phyloP scores from a whole-genome alignment of 1,140 invertebrate genomes.

The Drosophila arawakana region DNA sequence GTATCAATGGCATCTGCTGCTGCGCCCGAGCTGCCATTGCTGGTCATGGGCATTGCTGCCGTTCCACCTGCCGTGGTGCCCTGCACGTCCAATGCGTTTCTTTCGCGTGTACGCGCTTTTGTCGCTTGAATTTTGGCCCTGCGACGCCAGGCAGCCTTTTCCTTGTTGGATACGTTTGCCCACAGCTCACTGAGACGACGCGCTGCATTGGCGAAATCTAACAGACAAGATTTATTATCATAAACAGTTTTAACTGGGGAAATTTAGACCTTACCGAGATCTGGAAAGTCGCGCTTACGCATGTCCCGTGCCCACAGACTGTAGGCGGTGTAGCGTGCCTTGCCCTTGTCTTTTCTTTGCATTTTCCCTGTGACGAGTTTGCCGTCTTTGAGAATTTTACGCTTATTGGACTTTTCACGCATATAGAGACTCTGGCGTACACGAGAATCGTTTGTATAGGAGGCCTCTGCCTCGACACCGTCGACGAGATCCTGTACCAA shows the following conservation, averaged over 20 bases:
- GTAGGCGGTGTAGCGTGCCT: constrained; percentile 93
- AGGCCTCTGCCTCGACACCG: constrained; percentile 71
- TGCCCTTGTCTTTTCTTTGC: constrained; percentile 89
- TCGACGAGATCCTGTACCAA: constrained; percentile 77
- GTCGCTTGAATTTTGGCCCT: constrained; percentile 86
- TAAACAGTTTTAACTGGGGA: not conserved
- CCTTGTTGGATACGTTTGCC: constrained; percentile 88
- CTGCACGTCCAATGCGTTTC: not conserved
- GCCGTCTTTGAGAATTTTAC: constrained; percentile 90
- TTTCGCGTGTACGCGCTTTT: constrained; percentile 70
- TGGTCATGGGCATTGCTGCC: constrained; percentile 11
- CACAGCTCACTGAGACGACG: constrained; percentile 93
- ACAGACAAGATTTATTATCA: not conserved
- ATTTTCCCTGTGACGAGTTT: constrained; percentile 88
- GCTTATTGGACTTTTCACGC: constrained; percentile 91
- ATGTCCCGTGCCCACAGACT: constrained; percentile 95
- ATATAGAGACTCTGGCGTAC: constrained; percentile 89
- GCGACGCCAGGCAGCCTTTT: constrained; percentile 86
- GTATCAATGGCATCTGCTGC: constrained; percentile 26
- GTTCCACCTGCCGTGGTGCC: not conserved
- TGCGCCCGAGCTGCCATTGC: constrained; percentile 37
- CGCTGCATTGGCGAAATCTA: constrained; percentile 91
- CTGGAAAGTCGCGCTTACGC: constrained; percentile 88
- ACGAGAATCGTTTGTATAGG: constrained; percentile 80
- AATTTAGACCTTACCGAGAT: constrained; percentile 85